Percentiles rank a stretch among this genome's conserved stretches.
Evolutionary conservation across 2,113 vertebrate genomes (phyloP).

Genomic region (Psittacula cyanocephala): DNA sequence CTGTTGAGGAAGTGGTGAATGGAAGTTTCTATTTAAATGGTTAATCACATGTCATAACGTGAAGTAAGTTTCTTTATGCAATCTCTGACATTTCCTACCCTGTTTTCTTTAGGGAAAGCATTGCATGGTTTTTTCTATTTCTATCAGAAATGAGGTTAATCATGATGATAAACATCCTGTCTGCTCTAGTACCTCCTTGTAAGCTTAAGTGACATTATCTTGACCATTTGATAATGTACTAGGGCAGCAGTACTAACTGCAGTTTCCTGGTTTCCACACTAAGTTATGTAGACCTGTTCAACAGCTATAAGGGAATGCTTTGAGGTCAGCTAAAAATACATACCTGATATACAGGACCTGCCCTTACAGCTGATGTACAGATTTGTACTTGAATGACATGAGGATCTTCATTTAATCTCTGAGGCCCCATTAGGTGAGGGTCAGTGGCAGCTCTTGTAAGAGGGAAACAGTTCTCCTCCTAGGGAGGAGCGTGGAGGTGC

Average conservation of each 20-base stretch:
- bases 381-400: background rate
- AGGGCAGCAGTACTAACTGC: background rate
- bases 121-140: background rate
- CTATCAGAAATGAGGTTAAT: background rate
- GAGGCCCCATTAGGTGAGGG: background rate
- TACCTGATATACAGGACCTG: background rate
- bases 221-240: background rate
- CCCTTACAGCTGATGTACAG: background rate
- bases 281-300: background rate
- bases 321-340: background rate
- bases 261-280: background rate
- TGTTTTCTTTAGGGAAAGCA: background rate
- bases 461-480: background rate
- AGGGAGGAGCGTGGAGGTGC: rapidly evolving
- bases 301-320: background rate
- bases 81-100: background rate
- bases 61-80: background rate
- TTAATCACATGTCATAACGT: background rate
- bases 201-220: background rate
- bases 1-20: background rate
- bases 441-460: background rate
- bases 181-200: background rate
- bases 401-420: background rate
- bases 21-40: background rate
- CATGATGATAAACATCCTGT: background rate